phyloP scores from a whole-genome alignment of 1,140 invertebrate species.

The Drosophila erecta region DNA sequence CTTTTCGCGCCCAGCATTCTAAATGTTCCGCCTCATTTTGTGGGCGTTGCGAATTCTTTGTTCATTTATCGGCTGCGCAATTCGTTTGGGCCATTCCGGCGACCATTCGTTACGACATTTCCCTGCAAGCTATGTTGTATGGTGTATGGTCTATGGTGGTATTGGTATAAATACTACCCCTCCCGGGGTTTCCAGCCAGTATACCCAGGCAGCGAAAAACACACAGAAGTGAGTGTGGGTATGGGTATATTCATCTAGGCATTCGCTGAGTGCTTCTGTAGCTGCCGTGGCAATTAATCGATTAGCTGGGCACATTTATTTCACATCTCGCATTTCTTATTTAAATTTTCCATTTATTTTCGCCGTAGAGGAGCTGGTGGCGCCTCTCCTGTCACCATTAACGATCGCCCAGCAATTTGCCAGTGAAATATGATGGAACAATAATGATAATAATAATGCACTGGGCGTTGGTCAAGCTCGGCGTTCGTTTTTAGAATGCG shows the following conservation, averaged over 20 bases:
- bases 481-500: constrained; percentile 20
- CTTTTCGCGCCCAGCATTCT: constrained; percentile 7
- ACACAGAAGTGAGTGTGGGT: not conserved
- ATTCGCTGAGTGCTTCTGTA: constrained; percentile 10
- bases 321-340: constrained; percentile 32
- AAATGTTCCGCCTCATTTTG: constrained; percentile 38
- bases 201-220: not conserved
- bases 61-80: constrained; percentile 71
- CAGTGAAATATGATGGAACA: constrained; percentile 57
- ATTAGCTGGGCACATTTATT: constrained; percentile 44
- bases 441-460: constrained; percentile 56
- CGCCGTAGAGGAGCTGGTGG: not conserved
- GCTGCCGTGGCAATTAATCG: constrained; percentile 65
- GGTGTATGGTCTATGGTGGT: not conserved
- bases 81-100: constrained; percentile 65
- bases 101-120: constrained; percentile 60
- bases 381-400: constrained; percentile 47
- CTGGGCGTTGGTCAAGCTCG: constrained; percentile 42
- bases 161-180: constrained; percentile 1
- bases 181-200: constrained; percentile 9
- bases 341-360: constrained; percentile 9
- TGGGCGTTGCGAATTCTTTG: constrained; percentile 71
- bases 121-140: not conserved
- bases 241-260: constrained; percentile 8
- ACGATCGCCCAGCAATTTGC: constrained; percentile 40